Base-by-base conservation (phyloP, 2,888 invertebrate genomes). In the Heliconius ethilla region DNA sequence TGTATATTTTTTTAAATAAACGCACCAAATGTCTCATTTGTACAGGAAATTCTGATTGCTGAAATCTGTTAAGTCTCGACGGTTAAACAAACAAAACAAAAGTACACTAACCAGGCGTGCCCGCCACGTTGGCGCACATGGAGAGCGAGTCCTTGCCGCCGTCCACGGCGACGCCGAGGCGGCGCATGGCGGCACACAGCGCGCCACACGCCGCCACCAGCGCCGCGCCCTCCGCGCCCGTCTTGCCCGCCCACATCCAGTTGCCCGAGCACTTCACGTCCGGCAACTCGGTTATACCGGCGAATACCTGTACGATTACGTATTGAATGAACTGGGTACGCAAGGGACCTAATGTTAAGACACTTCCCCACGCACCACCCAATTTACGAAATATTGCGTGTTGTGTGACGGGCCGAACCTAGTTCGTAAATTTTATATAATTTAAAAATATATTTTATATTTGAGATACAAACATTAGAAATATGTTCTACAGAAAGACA, bases 221-320 rank as follows among this genome's bases (percentile, higher is more conserved):
- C 25, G 97, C 96, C 3, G 98, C 98, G 2, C 99, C 99, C 89
- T 99, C 99, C 0, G 97, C 98, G 0, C 97, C 97, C 27, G 98
- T 94, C 93, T 99, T 99, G 18, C 99, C 99, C 0, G 99, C 97
- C 99, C 99, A 99, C 99, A 99, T 99, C 99, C 99, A 99, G 91
- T 99, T 99, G n/a, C 98, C 99, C 65, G 98, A 99, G 89, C 99
- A 99, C 92, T 99, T 99, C 2, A 99, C 97, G 91, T 99, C 99
- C 91, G 97, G 94, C 33, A 96, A 84, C 77, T 95, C 94, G 0
- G 95, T 94, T 73, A 97, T 96, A 45, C 95, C 95, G 2, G 96
- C 96, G 87, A 97, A 97, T 0, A 96, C 94, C 95, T 94, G 76
- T 79, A n/a, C 11, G 5, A n/a, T 13, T 59, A 59, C 59, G 18